These are phyloP conservation scores for Muricea muricata DNA, from an alignment of 92 coral and sea anemone species.

Conservation along the genomic window DNA sequence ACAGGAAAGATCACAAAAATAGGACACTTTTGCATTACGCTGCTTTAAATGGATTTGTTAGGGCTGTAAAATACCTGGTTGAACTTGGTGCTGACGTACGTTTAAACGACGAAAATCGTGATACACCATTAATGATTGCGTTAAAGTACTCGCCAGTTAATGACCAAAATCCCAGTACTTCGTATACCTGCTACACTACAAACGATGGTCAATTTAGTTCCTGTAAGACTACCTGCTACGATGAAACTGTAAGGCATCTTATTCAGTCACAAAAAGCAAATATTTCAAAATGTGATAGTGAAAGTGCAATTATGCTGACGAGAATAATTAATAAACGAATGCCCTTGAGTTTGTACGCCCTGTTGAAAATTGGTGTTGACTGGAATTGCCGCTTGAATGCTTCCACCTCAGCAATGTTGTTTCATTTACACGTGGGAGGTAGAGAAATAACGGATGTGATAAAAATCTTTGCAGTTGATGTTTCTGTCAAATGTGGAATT, in stretches of 20 bases:
- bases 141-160: background rate
- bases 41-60: background rate
- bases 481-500: conserved; percentile 63
- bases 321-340: background rate
- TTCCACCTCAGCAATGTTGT: background rate
- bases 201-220: background rate
- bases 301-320: background rate
- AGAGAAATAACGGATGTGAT: conserved; percentile 29
- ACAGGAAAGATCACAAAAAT: background rate
- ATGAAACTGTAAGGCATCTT: background rate
- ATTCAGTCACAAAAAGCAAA: background rate
- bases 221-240: conserved; percentile 6
- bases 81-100: background rate
- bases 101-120: background rate
- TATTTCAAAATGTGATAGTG: conserved; percentile 9
- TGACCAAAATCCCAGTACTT: background rate
- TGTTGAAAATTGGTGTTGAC: conserved; percentile 22
- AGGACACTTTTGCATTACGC: background rate
- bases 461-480: conserved; percentile 30
- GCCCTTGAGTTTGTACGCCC: too few species aligned
- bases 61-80: conserved; percentile 13
- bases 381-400: background rate
- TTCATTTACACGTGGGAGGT: background rate
- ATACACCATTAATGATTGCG: background rate
- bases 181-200: background rate